Evolutionary conservation across 2,888 invertebrate genomes (phyloP), one percentile per base, ranked within the genome.

Genomic region (Yponomeuta cagnagella): DNA sequence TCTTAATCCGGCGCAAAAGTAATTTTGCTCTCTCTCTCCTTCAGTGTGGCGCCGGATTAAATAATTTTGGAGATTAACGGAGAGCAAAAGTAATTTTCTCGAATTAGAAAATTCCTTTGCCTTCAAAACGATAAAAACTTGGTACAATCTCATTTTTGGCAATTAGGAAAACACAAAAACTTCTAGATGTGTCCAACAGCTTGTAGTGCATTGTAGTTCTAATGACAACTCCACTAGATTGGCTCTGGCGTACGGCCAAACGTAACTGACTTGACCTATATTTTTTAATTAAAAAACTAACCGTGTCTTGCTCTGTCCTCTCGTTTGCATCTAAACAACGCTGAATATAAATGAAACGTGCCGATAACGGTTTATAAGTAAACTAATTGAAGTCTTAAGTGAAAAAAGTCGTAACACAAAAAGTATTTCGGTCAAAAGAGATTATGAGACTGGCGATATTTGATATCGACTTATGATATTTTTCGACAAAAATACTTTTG

Each of bases 211-310:
- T 58, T 58, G 52, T 58, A 58, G 6, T 58, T 12, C 52, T 58
- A 58, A 58, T 58, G 52, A 58, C 52, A 58, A 43, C 52, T 15
- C 52, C 15, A 1, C 52, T 58, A 58, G 52, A 58, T 15, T 58
- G 52, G 52, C 52, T 58, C 52, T 58, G 52, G 52, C 52, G 52
- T 5, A 15, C 52, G 15, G 52, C 52, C 52, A 58, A 58, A 58
- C 52, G 52, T 58, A 58, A 15, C 52, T 58, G 52, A 58, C 52
- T 58, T 58, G 52, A 58, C 52, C 52, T 58, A 58, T 58, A 58
- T 58, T 58, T 58, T 58, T 58, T 58, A 58, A 58, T 58, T 58
- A 58, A 58, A 58, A 58, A 58, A 58, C 52, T 58, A 58, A 58
- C 15, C 52, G 52, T 58, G 52, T 58, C 12, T 15, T 15, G 52